Percentiles rank a stretch among this genome's conserved stretches.
These are phyloP conservation scores for Myiagra hebetior DNA, from an alignment of 2,113 vertebrate genomes.

Conservation along the genomic window DNA sequence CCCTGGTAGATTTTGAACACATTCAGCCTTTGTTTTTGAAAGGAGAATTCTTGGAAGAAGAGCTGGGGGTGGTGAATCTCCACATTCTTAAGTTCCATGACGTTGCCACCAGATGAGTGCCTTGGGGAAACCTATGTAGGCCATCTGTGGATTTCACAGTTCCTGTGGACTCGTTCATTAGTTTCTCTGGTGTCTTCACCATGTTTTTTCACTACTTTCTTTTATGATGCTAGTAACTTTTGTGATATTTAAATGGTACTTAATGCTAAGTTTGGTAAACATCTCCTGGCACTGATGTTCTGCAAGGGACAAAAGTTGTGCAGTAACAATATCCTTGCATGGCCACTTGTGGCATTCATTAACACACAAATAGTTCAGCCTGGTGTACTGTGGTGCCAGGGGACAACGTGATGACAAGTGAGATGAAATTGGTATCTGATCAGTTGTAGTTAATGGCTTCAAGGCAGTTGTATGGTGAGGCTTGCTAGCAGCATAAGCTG, in stretches of 20 bases:
- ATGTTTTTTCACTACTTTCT: neutral
- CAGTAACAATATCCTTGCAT: neutral
- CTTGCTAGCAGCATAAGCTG: neutral
- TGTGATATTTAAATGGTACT: neutral
- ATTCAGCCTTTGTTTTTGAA: neutral
- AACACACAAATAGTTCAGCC: neutral
- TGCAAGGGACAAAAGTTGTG: neutral
- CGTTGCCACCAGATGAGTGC: neutral
- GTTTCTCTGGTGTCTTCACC: neutral
- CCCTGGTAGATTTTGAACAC: neutral
- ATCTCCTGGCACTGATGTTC: neutral
- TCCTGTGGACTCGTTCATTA: neutral
- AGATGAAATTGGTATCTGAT: neutral
- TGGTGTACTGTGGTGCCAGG: neutral
- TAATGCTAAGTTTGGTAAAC: neutral
- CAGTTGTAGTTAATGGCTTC: neutral
- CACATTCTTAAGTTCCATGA: fast-evolving
- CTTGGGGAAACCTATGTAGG: neutral
- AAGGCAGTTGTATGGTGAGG: neutral
- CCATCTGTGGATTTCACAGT: neutral
- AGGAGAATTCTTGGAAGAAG: neutral
- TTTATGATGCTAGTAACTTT: neutral
- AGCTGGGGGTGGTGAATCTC: neutral
- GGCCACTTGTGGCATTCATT: neutral
- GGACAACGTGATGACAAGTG: neutral